Evolutionary conservation across 2,113 vertebrate species (phyloP), one percentile per base, ranked within the genome.

Genomic region (Caranx melampygus): DNA sequence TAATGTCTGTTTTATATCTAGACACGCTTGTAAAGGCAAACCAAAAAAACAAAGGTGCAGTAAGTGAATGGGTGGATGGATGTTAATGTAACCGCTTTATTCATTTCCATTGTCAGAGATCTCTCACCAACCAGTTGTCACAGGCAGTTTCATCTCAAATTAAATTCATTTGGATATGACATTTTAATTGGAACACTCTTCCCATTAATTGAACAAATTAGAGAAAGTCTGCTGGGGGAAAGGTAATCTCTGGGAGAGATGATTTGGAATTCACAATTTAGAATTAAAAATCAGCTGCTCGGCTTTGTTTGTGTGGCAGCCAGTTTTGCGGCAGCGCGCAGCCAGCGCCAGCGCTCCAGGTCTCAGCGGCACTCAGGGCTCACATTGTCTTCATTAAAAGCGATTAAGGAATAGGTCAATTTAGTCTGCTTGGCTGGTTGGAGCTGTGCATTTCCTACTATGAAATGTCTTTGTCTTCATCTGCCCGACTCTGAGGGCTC

Each of bases 151-250:
- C 71, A 75, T 89, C 90, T 86, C 78, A 90, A 92, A 91, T 93
- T 76, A 86, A 91, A 93, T 89, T 90, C 71, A 89, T 90, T 90
- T 92, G 77, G 89, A 93, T 90, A 69, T 92, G 89, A 93, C 89
- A 89, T 90, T 94, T 94, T 93, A 94, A 95, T 93, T 94, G 90
- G 93, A 91, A 92, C 88, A 84, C 83, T 83, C 84, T 91, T 94
- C 79, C 89, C 84, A 89, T 92, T 94, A 94, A 94, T 92, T 92
- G 83, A 85, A 92, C 89, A 93, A 92, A 95, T 92, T 91, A 89
- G 88, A 81, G 60, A 81, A 54, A 83, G 89, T 92, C 91, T 93
- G 83, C 73, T 90, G 91, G 91, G 91, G 88, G 79, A 90, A 92
- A 88, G 90, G 84, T 91, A 88, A 87, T 89, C 87, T 92, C 78